Evolutionary conservation across 2,797 vertebrate genomes (phyloP).

Genomic region (Characodon lateralis): DNA sequence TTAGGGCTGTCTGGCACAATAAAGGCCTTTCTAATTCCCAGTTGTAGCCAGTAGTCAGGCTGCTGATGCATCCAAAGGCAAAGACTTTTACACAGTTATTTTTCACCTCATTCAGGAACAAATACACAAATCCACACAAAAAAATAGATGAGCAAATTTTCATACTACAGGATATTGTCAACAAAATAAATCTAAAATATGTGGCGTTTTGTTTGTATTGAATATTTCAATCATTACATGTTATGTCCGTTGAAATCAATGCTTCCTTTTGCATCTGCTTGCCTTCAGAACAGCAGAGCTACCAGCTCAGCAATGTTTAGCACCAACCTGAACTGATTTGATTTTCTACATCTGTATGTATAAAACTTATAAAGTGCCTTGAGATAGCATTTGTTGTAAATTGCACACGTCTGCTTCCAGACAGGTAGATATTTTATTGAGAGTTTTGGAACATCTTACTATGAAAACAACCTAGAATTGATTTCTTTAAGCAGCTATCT

Average conservation of each 20-base stretch:
- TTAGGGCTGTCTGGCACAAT: slow-evolving; percentile 5
- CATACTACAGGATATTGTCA: background rate
- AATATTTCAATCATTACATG: background rate
- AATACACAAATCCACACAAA: background rate
- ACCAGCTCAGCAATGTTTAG: background rate
- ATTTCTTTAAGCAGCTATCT: too few species aligned
- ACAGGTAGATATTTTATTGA: too few species aligned
- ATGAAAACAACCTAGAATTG: too few species aligned
- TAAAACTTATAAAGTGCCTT: too few species aligned
- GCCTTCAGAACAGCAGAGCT: background rate
- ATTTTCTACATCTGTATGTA: too few species aligned
- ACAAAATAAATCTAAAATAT: background rate
- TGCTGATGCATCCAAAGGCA: background rate
- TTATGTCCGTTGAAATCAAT: background rate
- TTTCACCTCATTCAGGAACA: background rate
- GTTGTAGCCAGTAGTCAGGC: slow-evolving; percentile 8
- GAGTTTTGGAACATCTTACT: too few species aligned
- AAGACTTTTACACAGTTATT: background rate
- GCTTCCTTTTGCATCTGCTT: background rate
- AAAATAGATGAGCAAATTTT: background rate
- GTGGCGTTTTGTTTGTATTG: background rate
- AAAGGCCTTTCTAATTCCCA: background rate
- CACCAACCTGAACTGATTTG: background rate
- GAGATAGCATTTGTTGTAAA: too few species aligned
- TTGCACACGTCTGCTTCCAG: too few species aligned